Evolutionary conservation across 2,797 vertebrate species (phyloP).

Genomic region (Halcyon smyrnensis): DNA sequence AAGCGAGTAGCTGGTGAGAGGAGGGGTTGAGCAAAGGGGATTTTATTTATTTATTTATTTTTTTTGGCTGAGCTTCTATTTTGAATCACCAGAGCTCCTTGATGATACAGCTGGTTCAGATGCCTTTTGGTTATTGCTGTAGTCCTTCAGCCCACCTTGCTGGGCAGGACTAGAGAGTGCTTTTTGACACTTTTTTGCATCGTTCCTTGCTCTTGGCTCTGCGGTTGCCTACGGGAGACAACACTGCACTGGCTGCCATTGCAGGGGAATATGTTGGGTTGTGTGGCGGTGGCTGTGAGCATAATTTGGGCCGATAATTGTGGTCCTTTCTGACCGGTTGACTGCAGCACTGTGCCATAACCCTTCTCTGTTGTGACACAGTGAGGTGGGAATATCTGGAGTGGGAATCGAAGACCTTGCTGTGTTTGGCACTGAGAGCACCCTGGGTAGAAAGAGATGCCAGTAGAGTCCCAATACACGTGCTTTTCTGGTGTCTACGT

Average conservation of each 20-base stretch:
- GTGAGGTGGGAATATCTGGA: neutral
- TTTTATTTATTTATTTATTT: neutral
- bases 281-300: neutral
- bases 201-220: neutral
- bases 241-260: rapidly evolving
- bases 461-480: neutral
- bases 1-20: neutral
- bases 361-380: neutral
- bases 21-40: neutral
- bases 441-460: neutral
- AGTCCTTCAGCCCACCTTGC: neutral
- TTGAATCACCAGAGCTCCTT: neutral
- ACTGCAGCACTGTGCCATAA: rapidly evolving
- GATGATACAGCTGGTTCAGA: neutral
- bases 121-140: neutral
- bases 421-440: rapidly evolving
- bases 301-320: neutral
- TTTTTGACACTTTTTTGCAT: neutral
- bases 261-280: neutral
- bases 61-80: neutral
- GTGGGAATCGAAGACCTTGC: neutral
- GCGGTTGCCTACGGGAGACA: neutral
- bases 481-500: neutral
- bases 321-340: neutral
- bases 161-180: neutral